phyloP scores from a whole-genome alignment of 2,888 invertebrate species.

The Cataglyphis rosenhaueri region DNA sequence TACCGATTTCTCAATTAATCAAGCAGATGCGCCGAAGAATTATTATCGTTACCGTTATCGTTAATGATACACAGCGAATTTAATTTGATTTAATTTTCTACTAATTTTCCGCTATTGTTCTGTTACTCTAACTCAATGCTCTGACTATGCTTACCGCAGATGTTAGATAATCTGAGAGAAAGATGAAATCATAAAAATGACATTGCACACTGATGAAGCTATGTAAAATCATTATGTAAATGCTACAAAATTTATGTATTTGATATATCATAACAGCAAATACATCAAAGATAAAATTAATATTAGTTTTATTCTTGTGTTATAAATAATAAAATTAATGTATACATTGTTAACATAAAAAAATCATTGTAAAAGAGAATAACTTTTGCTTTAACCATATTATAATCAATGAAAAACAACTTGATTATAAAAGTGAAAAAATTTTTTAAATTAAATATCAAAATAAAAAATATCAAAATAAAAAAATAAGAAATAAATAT shows the following conservation, averaged over 20 bases:
- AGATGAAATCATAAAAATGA: slow-evolving; percentile 28
- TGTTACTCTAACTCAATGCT: too few relatives aligned
- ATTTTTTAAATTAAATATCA: background rate
- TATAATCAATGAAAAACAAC: background rate
- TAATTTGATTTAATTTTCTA: slow-evolving; percentile 18
- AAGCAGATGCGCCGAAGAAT: background rate
- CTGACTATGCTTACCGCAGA: background rate
- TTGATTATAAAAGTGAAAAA: background rate
- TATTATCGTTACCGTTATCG: background rate
- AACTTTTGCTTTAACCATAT: background rate
- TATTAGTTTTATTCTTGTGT: background rate
- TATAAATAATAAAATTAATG: background rate
- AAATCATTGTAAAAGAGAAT: background rate
- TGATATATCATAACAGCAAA: background rate
- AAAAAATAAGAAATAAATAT: too few relatives aligned
- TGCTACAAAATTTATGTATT: slow-evolving; percentile 28
- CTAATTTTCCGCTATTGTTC: background rate
- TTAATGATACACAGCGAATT: background rate
- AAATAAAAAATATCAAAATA: background rate
- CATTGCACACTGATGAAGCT: background rate
- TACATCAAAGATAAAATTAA: slow-evolving; percentile 1
- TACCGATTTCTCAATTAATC: background rate
- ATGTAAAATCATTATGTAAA: slow-evolving; percentile 45
- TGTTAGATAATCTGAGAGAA: slow-evolving; percentile 62
- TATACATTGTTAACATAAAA: background rate